A percentile compares a stretch with the other conserved stretches of the same genome.
phyloP scores from a whole-genome alignment of 2,888 invertebrate genomes.

The Temnothorax unifasciatus region DNA sequence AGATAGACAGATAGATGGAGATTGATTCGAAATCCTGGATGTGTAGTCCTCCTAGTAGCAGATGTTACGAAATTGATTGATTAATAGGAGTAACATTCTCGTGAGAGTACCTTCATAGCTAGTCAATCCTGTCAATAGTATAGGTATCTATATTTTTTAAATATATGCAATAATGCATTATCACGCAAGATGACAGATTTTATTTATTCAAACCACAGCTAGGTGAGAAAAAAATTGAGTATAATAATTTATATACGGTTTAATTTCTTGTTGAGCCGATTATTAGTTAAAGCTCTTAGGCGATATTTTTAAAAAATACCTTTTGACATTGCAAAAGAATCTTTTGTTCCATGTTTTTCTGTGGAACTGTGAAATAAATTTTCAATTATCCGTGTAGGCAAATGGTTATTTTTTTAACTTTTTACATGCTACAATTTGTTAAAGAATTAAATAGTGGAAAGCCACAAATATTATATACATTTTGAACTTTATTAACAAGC shows the following conservation, averaged over 20 bases:
- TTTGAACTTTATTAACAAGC: not conserved
- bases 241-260: slow-evolving; percentile 1
- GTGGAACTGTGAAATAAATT: not conserved
- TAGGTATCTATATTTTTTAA: not conserved
- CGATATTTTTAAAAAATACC: not conserved
- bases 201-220: not conserved
- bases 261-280: not conserved
- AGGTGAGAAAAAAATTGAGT: not conserved
- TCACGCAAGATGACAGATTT: not conserved
- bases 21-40: slow-evolving; percentile 43
- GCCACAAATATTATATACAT: not conserved
- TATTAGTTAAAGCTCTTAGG: not conserved
- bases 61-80: slow-evolving; percentile 49
- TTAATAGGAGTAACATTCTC: slow-evolving; percentile 26
- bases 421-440: not conserved
- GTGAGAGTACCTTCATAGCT: not conserved
- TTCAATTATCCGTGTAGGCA: not conserved
- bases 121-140: not conserved
- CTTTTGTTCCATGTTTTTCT: not conserved
- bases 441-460: not conserved
- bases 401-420: slow-evolving; percentile 4
- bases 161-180: not conserved
- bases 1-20: slow-evolving; percentile 40
- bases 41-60: not conserved
- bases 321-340: not conserved